Evolutionary conservation across 2,113 vertebrate genomes (phyloP).

Genomic region (Taurulus bubalis): DNA sequence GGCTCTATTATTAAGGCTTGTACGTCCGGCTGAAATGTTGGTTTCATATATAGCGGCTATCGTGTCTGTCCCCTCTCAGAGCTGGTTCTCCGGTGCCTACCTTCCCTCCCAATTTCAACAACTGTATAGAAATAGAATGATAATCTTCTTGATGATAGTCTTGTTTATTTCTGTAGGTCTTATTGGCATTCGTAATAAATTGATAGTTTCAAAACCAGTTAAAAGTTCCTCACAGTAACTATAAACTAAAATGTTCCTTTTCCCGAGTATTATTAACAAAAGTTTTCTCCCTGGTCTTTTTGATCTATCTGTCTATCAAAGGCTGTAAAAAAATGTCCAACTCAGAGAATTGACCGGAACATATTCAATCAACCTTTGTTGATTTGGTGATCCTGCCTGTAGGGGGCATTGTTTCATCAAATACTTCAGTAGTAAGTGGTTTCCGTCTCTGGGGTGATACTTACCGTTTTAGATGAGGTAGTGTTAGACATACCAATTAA

Average conservation of each 20-base stretch:
- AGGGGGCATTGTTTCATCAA: conserved; percentile 49
- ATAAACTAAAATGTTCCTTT: background rate
- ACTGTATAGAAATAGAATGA: background rate
- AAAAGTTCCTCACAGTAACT: background rate
- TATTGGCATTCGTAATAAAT: too few relatives aligned
- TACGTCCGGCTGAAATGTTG: background rate
- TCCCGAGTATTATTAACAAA: background rate
- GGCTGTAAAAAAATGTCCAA: background rate
- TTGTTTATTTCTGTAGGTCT: too few relatives aligned
- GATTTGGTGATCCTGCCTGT: background rate
- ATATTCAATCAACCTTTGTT: too few relatives aligned
- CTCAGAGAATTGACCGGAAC: background rate
- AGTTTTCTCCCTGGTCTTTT: background rate
- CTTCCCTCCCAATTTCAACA: background rate
- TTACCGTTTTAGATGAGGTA: conserved; percentile 2
- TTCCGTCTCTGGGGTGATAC: conserved; percentile 7
- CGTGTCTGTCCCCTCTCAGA: background rate
- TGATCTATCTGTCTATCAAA: conserved; percentile 9
- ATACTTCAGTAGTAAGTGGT: background rate
- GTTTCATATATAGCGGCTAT: background rate
- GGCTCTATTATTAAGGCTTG: background rate
- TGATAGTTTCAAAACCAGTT: too few relatives aligned
- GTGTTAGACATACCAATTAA: conserved; percentile 7
- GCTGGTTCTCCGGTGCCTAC: too few relatives aligned
- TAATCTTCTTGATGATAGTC: too few relatives aligned